Evolutionary conservation across 2,888 invertebrate species (phyloP), one percentile per base, ranked within the genome.

Genomic region (Volucella inflata): DNA sequence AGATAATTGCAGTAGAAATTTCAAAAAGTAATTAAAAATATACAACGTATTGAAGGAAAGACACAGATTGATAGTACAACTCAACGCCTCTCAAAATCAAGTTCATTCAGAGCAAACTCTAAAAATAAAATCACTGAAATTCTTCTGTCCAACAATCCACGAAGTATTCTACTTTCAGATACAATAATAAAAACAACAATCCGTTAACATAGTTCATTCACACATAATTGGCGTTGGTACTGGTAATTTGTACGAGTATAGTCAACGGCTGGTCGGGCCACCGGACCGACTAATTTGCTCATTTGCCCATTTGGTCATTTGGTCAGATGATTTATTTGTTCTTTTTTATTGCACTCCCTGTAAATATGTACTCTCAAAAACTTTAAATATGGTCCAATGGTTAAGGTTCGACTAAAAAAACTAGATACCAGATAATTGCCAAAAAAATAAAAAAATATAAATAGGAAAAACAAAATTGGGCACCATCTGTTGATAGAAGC

Each of bases 131-230:
- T 16, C 21, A 48, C 30, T n/a, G 44, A 12, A 16, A 30, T 36
- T 6, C 30, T n/a, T n/a, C 40, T 40, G 16, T 9, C 12, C 46
- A 48, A 40, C 14, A 55, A 42, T 55, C 21, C 21, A 21, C 1
- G 3, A 3, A 2, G 4, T 0, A 4, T 21, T 21, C 21, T 21
- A 21, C 21, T 2, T 4, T 21, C 21, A 21, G 11, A 12, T 9
- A 53, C 14, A 30, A 50, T 53, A 62, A 62, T 57, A 74, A 67
- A 74, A 70, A 40, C 51, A 70, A 40, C 51, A 64, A 60, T 71
- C 65, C 65, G 70, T 81, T 65, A 51, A 76, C 62, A 81, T 17
- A 65, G 38, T 65, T 59, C 44, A 51, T 59, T 81, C 64, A 48
- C 64, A 59, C 44, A 59, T 81, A 71, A 81, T 81, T 76, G 65